Evolutionary conservation across 2,113 vertebrate species (phyloP).

Genomic region (Bothrops jararaca): DNA sequence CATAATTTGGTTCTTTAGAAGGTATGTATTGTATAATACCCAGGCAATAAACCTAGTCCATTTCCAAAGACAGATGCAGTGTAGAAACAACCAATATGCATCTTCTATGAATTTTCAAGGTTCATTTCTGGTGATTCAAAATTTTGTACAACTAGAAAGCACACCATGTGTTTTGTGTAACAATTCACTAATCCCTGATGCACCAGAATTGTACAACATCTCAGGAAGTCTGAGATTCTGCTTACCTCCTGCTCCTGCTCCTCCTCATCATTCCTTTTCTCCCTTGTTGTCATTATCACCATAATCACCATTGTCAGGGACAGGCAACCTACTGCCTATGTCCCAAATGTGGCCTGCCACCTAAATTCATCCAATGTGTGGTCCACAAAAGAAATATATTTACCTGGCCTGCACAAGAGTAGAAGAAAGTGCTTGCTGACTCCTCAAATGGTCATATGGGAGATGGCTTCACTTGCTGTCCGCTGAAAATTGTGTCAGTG

Average conservation of each 20-base stretch:
- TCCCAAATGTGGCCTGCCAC: not conserved
- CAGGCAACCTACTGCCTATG: not conserved
- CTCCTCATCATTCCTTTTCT: not conserved
- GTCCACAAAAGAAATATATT: not conserved
- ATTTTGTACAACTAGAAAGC: not conserved
- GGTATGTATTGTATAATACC: not conserved
- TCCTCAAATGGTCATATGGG: not conserved
- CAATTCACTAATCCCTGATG: not conserved
- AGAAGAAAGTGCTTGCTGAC: not conserved
- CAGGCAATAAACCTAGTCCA: not conserved
- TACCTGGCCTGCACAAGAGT: not conserved
- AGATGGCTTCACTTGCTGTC: not conserved
- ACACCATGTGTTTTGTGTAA: not conserved
- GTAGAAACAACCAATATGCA: not conserved
- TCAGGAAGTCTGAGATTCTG: not conserved
- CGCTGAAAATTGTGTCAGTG: not conserved
- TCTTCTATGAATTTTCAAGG: not conserved
- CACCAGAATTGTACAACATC: not conserved
- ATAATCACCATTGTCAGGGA: not conserved
- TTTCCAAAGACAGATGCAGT: not conserved
- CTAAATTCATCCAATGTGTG: not conserved
- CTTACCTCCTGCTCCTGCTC: not conserved
- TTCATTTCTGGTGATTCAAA: not conserved
- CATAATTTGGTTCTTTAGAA: not conserved
- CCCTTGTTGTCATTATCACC: not conserved